Base-by-base conservation (phyloP, 1,140 invertebrate genomes). In the Papilio xuthus region DNA sequence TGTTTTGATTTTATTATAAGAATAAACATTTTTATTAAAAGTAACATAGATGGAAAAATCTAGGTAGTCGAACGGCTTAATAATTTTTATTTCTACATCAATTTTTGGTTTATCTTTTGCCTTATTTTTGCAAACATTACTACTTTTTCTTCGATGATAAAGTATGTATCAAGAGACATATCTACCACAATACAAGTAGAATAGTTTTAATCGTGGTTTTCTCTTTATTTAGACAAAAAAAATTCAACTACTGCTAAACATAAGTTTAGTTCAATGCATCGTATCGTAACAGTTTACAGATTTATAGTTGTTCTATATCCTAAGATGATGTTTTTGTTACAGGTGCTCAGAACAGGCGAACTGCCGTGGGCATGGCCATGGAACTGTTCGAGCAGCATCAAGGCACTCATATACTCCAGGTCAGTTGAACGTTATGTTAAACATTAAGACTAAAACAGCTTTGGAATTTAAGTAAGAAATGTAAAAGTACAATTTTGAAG, bases 401-500 rank as follows among this genome's bases (percentile, higher is more conserved):
- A 95, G 98, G 98, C 89, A 99, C 98, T 78, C 98, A 99, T 93
- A 99, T 99, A 89, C 95, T 99, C 82, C 98, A 99, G 97, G 98
- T 98, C 80, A 84, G 63, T n/a, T 18, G 9, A 60, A 67, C 18
- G 28, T 50, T 78, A 78, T 53, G 75, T 80, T 75, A 63, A 75
- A 72, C 53, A 26, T 26, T 8, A 23, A 28, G 15, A 10, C 41
- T 47, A 6, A 7, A 37, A 37, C 4, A 37, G 32, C 32, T 37
- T 7, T 37, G 7, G 7, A 37, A 37, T 7, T 37, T 37, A 37
- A 37, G 32, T 4, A 37, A 37, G 32, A 37, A 6, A 37, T 37
- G 32, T 37, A 6, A 37, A 6, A 37, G 32, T 37, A 7, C n/a
- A 72, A 2, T 6, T 15, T n/a, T 23, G n/a, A 72, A 44, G 9